phyloP scores from a whole-genome alignment of 53 echinoderm and acorn worm species.

The Luidia sarsii region DNA sequence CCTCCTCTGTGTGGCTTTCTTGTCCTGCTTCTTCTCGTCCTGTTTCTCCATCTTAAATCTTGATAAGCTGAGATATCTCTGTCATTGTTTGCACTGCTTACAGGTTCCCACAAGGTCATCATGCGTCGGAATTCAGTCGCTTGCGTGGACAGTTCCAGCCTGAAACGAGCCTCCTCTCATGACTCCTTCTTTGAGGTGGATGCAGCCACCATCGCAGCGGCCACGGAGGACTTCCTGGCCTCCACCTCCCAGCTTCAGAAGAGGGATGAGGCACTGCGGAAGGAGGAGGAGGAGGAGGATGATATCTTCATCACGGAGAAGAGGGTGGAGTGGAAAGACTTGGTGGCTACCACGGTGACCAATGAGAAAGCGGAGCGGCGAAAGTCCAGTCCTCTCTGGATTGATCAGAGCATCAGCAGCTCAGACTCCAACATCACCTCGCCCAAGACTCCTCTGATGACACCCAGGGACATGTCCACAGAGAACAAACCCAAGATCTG shows the following conservation, averaged over 20 bases:
- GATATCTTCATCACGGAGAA: slow-evolving; percentile 71
- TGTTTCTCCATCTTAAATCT: too few species aligned
- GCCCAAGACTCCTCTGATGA: slow-evolving; percentile 46
- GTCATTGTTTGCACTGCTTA: neutral
- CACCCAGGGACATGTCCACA: slow-evolving; percentile 61
- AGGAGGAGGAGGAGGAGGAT: slow-evolving; percentile 59
- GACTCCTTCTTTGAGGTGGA: slow-evolving; percentile 94
- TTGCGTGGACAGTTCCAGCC: slow-evolving; percentile 68
- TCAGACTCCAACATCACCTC: slow-evolving; percentile 75
- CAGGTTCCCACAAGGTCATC: slow-evolving; percentile 19
- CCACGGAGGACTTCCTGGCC: slow-evolving; percentile 75
- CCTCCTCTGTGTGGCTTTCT: too few species aligned
- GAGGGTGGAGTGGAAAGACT: slow-evolving; percentile 47
- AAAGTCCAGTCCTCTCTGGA: slow-evolving; percentile 86
- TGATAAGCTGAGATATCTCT: neutral
- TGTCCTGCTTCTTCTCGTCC: too few species aligned
- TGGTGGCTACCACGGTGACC: slow-evolving; percentile 33
- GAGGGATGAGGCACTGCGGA: slow-evolving; percentile 41
- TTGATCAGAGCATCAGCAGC: slow-evolving; percentile 88
- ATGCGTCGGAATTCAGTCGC: slow-evolving; percentile 76
- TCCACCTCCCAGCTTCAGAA: slow-evolving; percentile 29
- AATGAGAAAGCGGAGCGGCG: slow-evolving; percentile 48
- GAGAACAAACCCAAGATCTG: slow-evolving; percentile 14
- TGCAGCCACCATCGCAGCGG: slow-evolving; percentile 70
- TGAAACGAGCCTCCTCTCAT: slow-evolving; percentile 74